Percentiles rank a stretch among this genome's conserved stretches.
These are phyloP conservation scores for Dicerorhinus sumatrensis DNA, from an alignment of 2,113 vertebrate genomes.

Conservation along the genomic window DNA sequence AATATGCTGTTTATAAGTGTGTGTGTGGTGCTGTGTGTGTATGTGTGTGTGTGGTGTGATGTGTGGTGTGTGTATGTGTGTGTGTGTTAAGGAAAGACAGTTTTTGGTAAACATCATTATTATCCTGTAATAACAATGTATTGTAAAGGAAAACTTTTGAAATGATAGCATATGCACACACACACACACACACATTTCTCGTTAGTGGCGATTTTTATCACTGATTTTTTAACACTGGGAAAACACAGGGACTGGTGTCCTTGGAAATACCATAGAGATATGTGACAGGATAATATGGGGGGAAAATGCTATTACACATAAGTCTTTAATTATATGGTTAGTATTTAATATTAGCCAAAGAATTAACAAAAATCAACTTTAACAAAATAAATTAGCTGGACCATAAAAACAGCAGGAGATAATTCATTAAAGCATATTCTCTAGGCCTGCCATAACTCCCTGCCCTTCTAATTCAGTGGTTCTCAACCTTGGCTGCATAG, in stretches of 20 bases:
- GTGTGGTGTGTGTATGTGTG: not conserved
- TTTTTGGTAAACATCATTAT: constrained; percentile 1
- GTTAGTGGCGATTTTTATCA: not conserved
- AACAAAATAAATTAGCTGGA: constrained; percentile 45
- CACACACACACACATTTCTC: not conserved
- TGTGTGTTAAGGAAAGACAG: not conserved
- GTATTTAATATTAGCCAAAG: constrained; percentile 27
- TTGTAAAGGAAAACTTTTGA: constrained; percentile 26
- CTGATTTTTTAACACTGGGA: constrained; percentile 5
- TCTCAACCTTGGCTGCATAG: constrained; percentile 44
- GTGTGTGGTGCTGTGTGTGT: not conserved
- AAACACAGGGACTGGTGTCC: not conserved
- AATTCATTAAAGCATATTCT: constrained; percentile 50
- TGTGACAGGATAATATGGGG: not conserved
- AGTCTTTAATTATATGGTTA: not conserved
- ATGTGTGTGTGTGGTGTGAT: not conserved
- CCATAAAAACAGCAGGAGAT: constrained; percentile 6
- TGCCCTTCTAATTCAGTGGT: constrained; percentile 39
- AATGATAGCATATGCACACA: not conserved
- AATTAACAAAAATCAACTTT: not conserved
- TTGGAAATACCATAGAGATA: not conserved
- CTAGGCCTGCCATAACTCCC: not conserved
- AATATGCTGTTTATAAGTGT: not conserved
- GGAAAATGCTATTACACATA: not conserved
- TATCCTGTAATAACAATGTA: not conserved